Percentiles rank a stretch among this genome's conserved stretches.
Conservation (phyloP, 2,888 invertebrate species). For the Athalia rosae region DNA sequence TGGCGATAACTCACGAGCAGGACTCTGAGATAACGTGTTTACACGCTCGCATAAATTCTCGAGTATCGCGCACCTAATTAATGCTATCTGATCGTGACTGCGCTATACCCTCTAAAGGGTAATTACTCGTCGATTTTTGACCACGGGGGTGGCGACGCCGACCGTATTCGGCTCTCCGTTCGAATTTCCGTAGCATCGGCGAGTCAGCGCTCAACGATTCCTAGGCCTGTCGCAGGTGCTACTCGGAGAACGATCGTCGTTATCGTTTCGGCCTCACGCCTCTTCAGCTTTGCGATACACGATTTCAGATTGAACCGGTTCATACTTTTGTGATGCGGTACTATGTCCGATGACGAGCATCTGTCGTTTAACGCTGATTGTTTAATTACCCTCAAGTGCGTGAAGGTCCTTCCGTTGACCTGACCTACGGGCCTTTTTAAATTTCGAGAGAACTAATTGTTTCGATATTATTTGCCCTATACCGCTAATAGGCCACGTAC, state of each 20-base stretch:
- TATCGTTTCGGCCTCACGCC: neutral
- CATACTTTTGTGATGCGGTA: neutral
- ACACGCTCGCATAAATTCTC: no score
- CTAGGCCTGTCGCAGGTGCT: neutral
- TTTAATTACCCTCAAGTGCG: slow-evolving; percentile 64
- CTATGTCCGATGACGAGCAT: slow-evolving; percentile 22
- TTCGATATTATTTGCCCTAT: slow-evolving; percentile 35
- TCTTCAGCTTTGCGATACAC: neutral
- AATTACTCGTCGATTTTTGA: neutral
- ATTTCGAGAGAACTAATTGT: slow-evolving; percentile 37
- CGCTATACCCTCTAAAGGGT: neutral
- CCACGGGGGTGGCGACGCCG: no score
- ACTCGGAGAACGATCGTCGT: neutral
- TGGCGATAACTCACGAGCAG: neutral
- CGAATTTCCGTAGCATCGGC: neutral
- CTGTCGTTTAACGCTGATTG: slow-evolving; percentile 51
- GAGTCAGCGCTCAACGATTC: neutral
- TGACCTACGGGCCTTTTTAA: slow-evolving; percentile 30
- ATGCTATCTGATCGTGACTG: no score
- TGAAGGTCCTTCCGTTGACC: slow-evolving; percentile 63
- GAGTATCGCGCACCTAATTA: no score
- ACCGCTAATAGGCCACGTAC: slow-evolving; percentile 35
- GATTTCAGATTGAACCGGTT: neutral
- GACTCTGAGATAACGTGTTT: no score
- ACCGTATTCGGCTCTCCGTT: neutral